Base-by-base conservation (phyloP, 2,888 invertebrate species). In the Campoletis raptor region DNA sequence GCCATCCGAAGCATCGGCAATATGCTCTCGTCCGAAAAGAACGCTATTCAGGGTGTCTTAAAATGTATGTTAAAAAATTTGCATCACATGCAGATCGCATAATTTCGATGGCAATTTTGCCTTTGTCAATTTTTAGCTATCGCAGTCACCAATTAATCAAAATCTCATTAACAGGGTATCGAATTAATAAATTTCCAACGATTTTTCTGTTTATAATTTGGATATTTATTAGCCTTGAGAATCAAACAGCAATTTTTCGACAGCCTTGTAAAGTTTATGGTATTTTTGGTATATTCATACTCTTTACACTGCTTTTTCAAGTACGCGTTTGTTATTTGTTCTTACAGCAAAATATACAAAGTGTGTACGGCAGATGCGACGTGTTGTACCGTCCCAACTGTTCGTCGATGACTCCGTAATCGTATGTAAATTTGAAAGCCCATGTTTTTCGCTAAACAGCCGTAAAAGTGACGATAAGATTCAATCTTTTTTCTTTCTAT, bases 371-470 rank as follows among this genome's bases (percentile, higher is more conserved):
- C 82, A 85, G 85, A 81, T 85, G 85, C 85, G 74, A 81, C 79
- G 78, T 74, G 79, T n/a, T 54, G 57, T 37, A n/a, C n/a, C 15
- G 42, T 72, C 52, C 69, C 69, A 72, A 48, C 82, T 40, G 64
- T 52, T 72, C 52, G 37, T 52, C 78, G 72, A 76, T 67, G 78
- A 48, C 52, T 52, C 69, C 66, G 72, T 78, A 85, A 85, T 85
- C 78, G 78, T 81, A 82, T 69, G 77, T 82, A 82, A 85, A 85
- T 82, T 85, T 81, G 66, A 74, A 67, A 67, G 78, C 66, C 73
- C 78, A 61, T 74, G 66, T 64, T 73, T 45, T 21, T 69, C 45
- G 61, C 70, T 61, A 70, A 24, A 74, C n/a, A 54, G 37, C 37
- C 24, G 30, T 40, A 21, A 76, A 42, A 9, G 70, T 48, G 45